Evolutionary conservation across 2,888 invertebrate species (phyloP).

Genomic region (Tanytarsus gracilentus): DNA sequence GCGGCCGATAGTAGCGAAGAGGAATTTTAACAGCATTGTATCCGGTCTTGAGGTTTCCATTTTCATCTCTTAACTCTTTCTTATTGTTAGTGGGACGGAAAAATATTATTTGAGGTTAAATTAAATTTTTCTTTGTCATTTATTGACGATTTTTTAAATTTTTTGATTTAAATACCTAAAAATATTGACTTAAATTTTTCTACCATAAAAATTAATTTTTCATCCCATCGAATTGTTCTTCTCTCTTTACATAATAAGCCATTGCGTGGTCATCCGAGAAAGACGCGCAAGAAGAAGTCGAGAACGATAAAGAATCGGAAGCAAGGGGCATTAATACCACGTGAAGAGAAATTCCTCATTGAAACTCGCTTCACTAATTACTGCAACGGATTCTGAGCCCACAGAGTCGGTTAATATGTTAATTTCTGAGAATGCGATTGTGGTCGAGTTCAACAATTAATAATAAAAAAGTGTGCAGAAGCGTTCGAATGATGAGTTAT

Average conservation of each 20-base stretch:
- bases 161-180: too few species aligned
- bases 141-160: too few species aligned
- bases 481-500: too few species aligned
- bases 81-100: neutral
- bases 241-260: neutral
- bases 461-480: too few species aligned
- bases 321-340: slow-evolving; percentile 11
- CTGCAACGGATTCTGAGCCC: slow-evolving; percentile 1
- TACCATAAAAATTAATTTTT: neutral
- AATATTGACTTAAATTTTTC: neutral
- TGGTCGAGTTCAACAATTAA: too few species aligned
- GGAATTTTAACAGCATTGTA: slow-evolving; percentile 9
- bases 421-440: slow-evolving; percentile 14
- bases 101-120: too few species aligned
- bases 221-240: neutral
- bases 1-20: too few species aligned
- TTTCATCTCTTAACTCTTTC: neutral
- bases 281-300: neutral
- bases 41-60: slow-evolving; percentile 16
- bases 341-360: slow-evolving; percentile 9
- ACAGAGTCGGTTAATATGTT: slow-evolving; percentile 18
- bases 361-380: neutral
- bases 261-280: slow-evolving; percentile 11
- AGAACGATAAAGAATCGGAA: slow-evolving; percentile 15
- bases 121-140: neutral